Evolutionary conservation across 2,888 invertebrate genomes (phyloP), one percentile per base, ranked within the genome.

Genomic region (Eupithecia abbreviata): DNA sequence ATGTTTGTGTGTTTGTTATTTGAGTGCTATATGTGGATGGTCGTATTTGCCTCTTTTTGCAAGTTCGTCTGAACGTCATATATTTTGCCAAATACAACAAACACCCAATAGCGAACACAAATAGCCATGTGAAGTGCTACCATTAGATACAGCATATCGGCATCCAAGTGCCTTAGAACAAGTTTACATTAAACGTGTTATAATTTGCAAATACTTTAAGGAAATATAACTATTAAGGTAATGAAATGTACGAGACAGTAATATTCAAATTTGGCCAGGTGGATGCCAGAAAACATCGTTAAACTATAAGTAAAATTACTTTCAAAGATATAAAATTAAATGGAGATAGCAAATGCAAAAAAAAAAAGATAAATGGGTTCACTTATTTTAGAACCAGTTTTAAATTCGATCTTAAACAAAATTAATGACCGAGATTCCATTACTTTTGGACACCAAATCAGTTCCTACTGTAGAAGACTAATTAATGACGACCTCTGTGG

Each of bases 371-470:
- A 49, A 71, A 77, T 67, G 58, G 18, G 43, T 51, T 18, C 51
- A 42, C 42, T 49, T 73, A 47, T 18, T 65, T 41, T 13, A 6
- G 30, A 71, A 73, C 73, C 76, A 58, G 73, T 71, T 65, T 65
- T 41, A 4, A 13, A 65, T 41, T 4, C 0, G 1, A 41, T 65
- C 12, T n/a, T 18, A 18, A 58, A 58, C 41, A 15, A 65, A 65
- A 15, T 65, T 41, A 13, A 41, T 65, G 13, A 41, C n/a, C 7
- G 15, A 15, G 51, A 51, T 51, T 41, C 10, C 30, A 65, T 65
- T 51, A 15, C 2, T 30, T 55, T 55, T 55, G 2, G 12, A n/a
- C n/a, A n/a, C 2, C n/a, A 55, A n/a, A 55, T 7, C 15, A n/a
- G 55, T n/a, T 55, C 4, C n/a, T 55, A 55, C 62, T 41, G 41